These are phyloP conservation scores for Epinephelus moara DNA, from an alignment of 2,113 vertebrate genomes.

Conservation along the genomic window DNA sequence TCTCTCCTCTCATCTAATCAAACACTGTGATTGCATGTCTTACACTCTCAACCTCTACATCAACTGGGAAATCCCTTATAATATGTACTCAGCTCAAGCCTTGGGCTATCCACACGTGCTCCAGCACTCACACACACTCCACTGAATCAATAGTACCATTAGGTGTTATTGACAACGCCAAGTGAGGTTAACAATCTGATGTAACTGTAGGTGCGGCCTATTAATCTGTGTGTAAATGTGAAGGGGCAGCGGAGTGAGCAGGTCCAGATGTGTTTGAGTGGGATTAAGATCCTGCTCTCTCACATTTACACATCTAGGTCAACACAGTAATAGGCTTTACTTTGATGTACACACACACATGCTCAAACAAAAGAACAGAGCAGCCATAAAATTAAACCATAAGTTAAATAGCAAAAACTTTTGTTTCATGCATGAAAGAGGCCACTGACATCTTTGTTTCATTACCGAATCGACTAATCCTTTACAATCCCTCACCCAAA, in stretches of 20 bases:
- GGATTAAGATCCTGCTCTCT: slow-evolving; percentile 32
- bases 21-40: slow-evolving; percentile 31
- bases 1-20: slow-evolving; percentile 36
- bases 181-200: slow-evolving; percentile 72
- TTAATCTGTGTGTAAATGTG: slow-evolving; percentile 61
- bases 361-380: neutral
- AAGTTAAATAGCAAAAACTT: neutral
- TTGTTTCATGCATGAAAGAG: slow-evolving; percentile 7
- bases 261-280: slow-evolving; percentile 49
- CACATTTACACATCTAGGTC: slow-evolving; percentile 18
- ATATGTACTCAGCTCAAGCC: slow-evolving; percentile 38
- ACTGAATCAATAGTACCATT: slow-evolving; percentile 73
- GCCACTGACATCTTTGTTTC: slow-evolving; percentile 14
- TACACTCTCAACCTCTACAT: slow-evolving; percentile 39
- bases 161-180: slow-evolving; percentile 74
- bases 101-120: neutral
- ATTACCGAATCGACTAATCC: slow-evolving; percentile 29
- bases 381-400: slow-evolving; percentile 5
- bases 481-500: neutral
- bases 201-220: slow-evolving; percentile 33
- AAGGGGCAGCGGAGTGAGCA: slow-evolving; percentile 53
- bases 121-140: slow-evolving; percentile 26
- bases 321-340: slow-evolving; percentile 20
- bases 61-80: slow-evolving; percentile 48
- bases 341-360: neutral